Conservation (phyloP, 2,888 invertebrate genomes). For the Drosophila anomalata region DNA sequence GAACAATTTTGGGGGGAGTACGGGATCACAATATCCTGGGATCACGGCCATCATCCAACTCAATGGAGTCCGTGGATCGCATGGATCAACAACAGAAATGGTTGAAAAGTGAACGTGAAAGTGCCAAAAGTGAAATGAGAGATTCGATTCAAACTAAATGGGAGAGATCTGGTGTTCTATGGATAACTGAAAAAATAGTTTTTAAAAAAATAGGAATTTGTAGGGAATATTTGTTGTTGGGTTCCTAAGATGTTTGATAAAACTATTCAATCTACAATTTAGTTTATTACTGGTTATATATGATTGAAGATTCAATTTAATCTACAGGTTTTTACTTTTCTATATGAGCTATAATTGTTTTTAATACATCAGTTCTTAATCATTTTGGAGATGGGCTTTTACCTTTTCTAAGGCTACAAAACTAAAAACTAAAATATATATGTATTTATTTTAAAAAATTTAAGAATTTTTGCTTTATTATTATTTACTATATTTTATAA, state of each 20-base stretch:
- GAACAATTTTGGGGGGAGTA: constrained; percentile 78
- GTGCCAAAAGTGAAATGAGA: constrained; percentile 31
- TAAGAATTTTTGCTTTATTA: neutral
- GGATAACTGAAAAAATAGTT: neutral
- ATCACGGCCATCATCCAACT: constrained; percentile 28
- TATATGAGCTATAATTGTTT: constrained; percentile 6
- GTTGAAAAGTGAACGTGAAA: constrained; percentile 9
- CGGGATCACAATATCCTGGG: constrained; percentile 48
- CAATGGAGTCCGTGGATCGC: constrained; percentile 24
- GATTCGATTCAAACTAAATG: constrained; percentile 26
- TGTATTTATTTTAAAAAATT: too few relatives aligned
- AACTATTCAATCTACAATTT: constrained; percentile 27
- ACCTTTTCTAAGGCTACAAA: neutral
- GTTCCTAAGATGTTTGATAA: constrained; percentile 22
- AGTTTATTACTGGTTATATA: constrained; percentile 22
- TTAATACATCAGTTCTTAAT: neutral
- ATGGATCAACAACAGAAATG: constrained; percentile 19
- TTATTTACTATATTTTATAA: neutral
- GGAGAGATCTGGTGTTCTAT: constrained; percentile 25
- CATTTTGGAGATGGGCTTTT: neutral
- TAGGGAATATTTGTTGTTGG: constrained; percentile 28
- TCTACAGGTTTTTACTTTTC: constrained; percentile 11
- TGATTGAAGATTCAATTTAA: neutral
- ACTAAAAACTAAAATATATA: neutral
- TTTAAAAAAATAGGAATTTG: constrained; percentile 8